Percentiles rank a stretch among this genome's conserved stretches.
phyloP scores from a whole-genome alignment of 1,140 invertebrate genomes.

The Portunus trituberculatus region DNA sequence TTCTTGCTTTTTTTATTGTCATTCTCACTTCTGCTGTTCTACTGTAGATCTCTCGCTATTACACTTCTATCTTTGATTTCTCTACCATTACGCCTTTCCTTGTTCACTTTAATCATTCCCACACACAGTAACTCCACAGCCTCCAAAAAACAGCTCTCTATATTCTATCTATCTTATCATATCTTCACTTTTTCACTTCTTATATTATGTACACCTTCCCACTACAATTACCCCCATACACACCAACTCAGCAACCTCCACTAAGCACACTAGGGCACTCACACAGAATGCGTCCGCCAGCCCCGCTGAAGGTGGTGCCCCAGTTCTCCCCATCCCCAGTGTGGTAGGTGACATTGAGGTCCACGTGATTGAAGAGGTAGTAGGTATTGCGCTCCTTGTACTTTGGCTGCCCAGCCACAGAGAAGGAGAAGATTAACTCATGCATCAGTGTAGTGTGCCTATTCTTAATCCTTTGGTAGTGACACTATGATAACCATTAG shows the following conservation, averaged over 20 bases:
- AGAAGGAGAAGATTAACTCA: not conserved
- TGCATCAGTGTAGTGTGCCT: too few species aligned
- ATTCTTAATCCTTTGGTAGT: too few species aligned
- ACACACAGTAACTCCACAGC: too few species aligned
- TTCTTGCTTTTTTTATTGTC: too few species aligned
- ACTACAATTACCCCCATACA: not conserved
- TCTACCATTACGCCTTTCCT: too few species aligned
- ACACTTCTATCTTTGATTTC: too few species aligned
- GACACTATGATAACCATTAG: too few species aligned
- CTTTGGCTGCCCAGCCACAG: constrained; percentile 44
- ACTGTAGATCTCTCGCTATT: too few species aligned
- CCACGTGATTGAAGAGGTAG: constrained; percentile 98
- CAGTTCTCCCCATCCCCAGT: constrained; percentile 92
- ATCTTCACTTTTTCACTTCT: not conserved
- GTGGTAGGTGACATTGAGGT: constrained; percentile 95
- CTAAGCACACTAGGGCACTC: constrained; percentile 77
- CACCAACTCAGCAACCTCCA: not conserved
- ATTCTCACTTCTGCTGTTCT: too few species aligned
- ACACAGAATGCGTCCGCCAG: constrained; percentile 94
- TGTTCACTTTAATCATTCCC: too few species aligned
- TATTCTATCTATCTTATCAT: too few species aligned
- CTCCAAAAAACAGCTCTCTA: too few species aligned
- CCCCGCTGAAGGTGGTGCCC: constrained; percentile 87
- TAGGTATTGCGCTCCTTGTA: constrained; percentile 87
- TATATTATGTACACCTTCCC: not conserved